A percentile compares a stretch with the other conserved stretches of the same genome.
phyloP scores from a whole-genome alignment of 2,888 invertebrate species.

The Tetanocera ferruginea region DNA sequence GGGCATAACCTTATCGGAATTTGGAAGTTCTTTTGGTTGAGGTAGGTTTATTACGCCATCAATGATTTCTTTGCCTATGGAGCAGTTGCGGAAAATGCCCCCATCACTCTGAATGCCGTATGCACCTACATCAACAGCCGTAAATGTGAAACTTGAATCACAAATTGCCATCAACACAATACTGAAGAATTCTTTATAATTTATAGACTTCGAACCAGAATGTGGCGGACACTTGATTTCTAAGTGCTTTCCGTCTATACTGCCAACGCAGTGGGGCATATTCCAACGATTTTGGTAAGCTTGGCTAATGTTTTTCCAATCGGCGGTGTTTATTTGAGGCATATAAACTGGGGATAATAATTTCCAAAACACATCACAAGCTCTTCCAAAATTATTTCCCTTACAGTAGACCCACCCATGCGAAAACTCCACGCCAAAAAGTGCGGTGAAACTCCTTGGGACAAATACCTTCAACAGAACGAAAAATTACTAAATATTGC shows the following conservation, averaged over 20 bases:
- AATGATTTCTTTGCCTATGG: neutral
- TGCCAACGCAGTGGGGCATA: conserved; percentile 44
- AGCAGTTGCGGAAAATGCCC: neutral
- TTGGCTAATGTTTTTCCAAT: conserved; percentile 25
- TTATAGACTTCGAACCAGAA: conserved; percentile 37
- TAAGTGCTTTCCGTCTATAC: conserved; percentile 46
- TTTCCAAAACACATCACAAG: conserved; percentile 18
- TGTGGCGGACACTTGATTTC: conserved; percentile 38
- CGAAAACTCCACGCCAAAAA: neutral
- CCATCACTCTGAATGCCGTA: conserved; percentile 38
- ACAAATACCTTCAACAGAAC: conserved; percentile 25
- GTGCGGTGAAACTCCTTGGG: conserved; percentile 6
- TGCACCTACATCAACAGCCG: conserved; percentile 34
- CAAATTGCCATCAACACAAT: conserved; percentile 35
- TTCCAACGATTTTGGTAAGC: conserved; percentile 39
- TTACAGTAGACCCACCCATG: conserved; percentile 1
- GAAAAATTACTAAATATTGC: neutral
- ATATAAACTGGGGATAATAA: conserved; percentile 25
- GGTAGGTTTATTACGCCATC: neutral
- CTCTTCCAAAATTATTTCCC: conserved; percentile 7
- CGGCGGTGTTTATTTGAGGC: neutral
- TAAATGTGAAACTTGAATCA: conserved; percentile 40
- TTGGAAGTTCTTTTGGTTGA: neutral
- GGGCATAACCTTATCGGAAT: neutral
- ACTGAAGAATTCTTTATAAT: conserved; percentile 40